Evolutionary conservation across 1,140 invertebrate species (phyloP), one percentile per base, ranked within the genome.

Genomic region (Cydia amplana): DNA sequence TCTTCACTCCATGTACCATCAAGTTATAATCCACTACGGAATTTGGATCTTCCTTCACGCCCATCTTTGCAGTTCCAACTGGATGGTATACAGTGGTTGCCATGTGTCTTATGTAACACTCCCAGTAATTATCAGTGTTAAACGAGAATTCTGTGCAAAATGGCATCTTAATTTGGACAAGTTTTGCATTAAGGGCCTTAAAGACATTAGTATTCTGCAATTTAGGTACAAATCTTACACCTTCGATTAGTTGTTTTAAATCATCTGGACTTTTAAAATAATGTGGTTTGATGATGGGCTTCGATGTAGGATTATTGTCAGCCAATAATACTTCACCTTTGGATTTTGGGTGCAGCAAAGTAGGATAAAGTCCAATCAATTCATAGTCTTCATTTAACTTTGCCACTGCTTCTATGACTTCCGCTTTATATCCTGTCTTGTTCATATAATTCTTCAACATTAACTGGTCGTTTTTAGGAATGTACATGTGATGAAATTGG

Each of bases 61-160:
- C 97, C 97, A 97, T 97, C 89, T 96, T 97, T 25, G 95, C 95
- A 0, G 96, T 97, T 0, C 96, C 95, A 7, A 94, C 94, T 5
- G 96, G 95, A 89, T 97, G 96, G 79, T 95, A 97, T 1, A 96
- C 89, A 0, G 95, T 96, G 1, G 91, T 90, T 6, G 94, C 94
- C 85, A 95, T 94, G 75, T 95, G 93, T 43, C 92, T 93, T 3
- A 95, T 91, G 12, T 94, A 94, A 82, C 96, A 96, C 64, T 85
- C 86, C 95, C 95, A 96, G 81, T 96, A 96, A 0, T 94, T 92
- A 63, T 94, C 92, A 2, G 93, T 93, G 16, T 93, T 87, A 75
- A 94, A 94, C 7, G 36, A 4, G 0, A 91, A 83, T 0, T 84
- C 65, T 12, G 84, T 86, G 80, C 90, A 95, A n/a, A 81, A 82